Conservation (phyloP, 2,888 invertebrate species). For the Axea sp. region DNA sequence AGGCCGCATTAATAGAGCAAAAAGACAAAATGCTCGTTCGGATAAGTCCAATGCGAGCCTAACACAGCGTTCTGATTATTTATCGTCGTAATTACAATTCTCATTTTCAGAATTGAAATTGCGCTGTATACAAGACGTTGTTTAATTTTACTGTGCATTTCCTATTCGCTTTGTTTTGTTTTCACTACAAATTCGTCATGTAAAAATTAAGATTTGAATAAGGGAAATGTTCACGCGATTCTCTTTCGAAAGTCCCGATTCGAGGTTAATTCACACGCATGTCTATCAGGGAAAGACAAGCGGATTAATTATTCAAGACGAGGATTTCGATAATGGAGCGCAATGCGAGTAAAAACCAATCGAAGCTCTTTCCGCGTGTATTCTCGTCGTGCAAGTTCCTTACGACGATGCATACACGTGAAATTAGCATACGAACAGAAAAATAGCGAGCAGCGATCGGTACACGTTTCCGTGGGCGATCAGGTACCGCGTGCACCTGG, state of each 20-base stretch:
- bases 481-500: slow-evolving; percentile 65
- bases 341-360: slow-evolving; percentile 62
- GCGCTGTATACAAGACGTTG: no score
- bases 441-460: slow-evolving; percentile 61
- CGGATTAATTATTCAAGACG: slow-evolving; percentile 63
- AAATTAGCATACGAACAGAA: slow-evolving; percentile 67
- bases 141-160: no score
- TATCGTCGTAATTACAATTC: background rate
- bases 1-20: slow-evolving; percentile 29
- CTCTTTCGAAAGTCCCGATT: slow-evolving; percentile 10
- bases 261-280: slow-evolving; percentile 48
- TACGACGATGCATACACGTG: slow-evolving; percentile 62
- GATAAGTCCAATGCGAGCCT: slow-evolving; percentile 1
- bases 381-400: slow-evolving; percentile 63
- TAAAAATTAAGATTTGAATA: slow-evolving; percentile 14
- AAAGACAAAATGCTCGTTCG: slow-evolving; percentile 15
- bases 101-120: no score
- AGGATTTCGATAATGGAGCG: slow-evolving; percentile 62
- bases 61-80: slow-evolving; percentile 2
- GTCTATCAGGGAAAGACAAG: slow-evolving; percentile 47
- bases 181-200: background rate
- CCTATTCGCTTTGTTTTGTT: no score
- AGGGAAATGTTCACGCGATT: slow-evolving; percentile 23
- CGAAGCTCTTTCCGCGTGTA: slow-evolving; percentile 57
- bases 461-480: slow-evolving; percentile 70